Evolutionary conservation across 2,888 invertebrate species (phyloP).

Genomic region (Yponomeuta evonymella): DNA sequence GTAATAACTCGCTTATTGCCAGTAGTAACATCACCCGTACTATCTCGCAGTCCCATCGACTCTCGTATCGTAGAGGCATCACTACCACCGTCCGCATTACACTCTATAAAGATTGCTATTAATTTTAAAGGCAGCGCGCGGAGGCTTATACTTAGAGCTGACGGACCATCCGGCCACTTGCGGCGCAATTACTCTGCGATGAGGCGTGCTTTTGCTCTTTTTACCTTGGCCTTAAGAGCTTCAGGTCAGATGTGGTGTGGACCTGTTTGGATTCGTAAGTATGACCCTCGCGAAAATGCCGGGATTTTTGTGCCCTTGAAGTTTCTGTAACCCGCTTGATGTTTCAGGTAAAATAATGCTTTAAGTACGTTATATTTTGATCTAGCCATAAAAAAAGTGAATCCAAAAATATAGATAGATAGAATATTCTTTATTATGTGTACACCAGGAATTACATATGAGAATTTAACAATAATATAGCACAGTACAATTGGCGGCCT

Average conservation of each 20-base stretch:
- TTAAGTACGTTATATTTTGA: no score
- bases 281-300: background rate
- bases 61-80: background rate
- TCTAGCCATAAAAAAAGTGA: no score
- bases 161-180: constrained; percentile 50
- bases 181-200: constrained; percentile 52
- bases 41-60: background rate
- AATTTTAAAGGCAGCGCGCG: constrained; percentile 50
- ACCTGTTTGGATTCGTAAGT: background rate
- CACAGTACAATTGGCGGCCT: no score
- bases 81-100: constrained; percentile 38
- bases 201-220: constrained; percentile 34
- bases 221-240: constrained; percentile 25
- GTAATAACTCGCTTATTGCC: no score
- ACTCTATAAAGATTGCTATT: constrained; percentile 71
- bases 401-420: no score
- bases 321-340: no score
- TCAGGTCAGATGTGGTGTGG: constrained; percentile 10
- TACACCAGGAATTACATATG: no score
- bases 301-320: no score
- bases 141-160: constrained; percentile 57
- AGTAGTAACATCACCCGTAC: background rate
- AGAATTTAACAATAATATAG: no score
- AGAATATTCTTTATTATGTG: no score
- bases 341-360: no score